phyloP scores from a whole-genome alignment of 2,888 invertebrate species.

The Oscheius sp. region DNA sequence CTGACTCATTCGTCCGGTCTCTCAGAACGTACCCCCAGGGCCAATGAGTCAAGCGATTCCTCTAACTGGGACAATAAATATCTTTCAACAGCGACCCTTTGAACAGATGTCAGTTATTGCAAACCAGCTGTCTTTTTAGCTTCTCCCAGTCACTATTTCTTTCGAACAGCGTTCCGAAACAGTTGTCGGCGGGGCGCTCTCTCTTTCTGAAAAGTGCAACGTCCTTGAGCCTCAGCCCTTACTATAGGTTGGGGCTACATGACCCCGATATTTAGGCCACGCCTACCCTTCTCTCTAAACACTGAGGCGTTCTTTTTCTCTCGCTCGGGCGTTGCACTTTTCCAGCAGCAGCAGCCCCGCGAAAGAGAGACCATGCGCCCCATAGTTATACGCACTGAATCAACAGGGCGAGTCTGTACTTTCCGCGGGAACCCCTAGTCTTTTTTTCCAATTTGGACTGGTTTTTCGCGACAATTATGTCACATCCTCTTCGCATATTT shows the following conservation, averaged over 20 bases:
- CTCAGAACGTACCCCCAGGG: neutral
- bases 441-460: neutral
- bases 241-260: conserved; percentile 15
- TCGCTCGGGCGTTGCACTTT: conserved; percentile 17
- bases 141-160: neutral
- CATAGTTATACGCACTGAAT: too few relatives aligned
- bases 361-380: too few relatives aligned
- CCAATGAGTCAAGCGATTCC: too few relatives aligned
- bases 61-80: too few relatives aligned
- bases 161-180: conserved; percentile 19
- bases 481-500: too few relatives aligned
- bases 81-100: too few relatives aligned
- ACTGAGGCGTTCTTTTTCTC: conserved; percentile 23
- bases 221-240: conserved; percentile 24
- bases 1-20: conserved; percentile 9
- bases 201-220: conserved; percentile 16
- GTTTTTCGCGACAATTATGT: conserved; percentile 3
- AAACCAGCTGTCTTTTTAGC: conserved; percentile 24
- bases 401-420: too few relatives aligned
- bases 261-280: conserved; percentile 18
- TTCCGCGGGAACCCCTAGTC: neutral
- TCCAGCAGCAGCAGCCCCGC: conserved; percentile 6
- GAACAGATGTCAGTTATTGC: conserved; percentile 24
- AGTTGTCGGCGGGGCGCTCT: conserved; percentile 19
- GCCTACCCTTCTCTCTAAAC: conserved; percentile 2